A percentile compares a stretch with the other conserved stretches of the same genome.
phyloP scores from a whole-genome alignment of 2,113 vertebrate species.

The Salminus brasiliensis region DNA sequence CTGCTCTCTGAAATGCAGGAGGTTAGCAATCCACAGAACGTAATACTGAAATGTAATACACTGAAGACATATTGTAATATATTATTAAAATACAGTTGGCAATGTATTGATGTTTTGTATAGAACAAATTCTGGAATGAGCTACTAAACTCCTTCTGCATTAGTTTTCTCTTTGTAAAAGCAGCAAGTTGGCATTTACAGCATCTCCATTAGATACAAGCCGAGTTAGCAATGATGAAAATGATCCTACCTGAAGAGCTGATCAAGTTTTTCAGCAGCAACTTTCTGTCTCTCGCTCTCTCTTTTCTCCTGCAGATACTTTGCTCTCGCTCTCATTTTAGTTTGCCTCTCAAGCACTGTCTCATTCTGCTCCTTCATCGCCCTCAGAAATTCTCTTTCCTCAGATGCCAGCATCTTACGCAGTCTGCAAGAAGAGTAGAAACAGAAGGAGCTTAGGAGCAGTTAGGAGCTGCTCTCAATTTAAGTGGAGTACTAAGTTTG shows the following conservation, averaged over 20 bases:
- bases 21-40: neutral
- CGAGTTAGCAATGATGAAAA: neutral
- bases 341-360: slow-evolving; percentile 71
- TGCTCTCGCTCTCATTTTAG: slow-evolving; percentile 77
- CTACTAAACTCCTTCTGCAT: no score
- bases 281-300: slow-evolving; percentile 78
- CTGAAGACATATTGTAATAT: no score
- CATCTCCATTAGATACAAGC: neutral
- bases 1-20: slow-evolving; percentile 70
- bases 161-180: no score
- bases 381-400: slow-evolving; percentile 77
- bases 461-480: neutral
- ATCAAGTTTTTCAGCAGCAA: slow-evolving; percentile 83
- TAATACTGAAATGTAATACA: neutral
- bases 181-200: no score
- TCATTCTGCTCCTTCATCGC: slow-evolving; percentile 79
- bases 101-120: no score
- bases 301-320: slow-evolving; percentile 75
- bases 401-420: slow-evolving; percentile 78
- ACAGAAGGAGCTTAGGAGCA: neutral
- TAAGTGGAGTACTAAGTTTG: neutral
- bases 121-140: no score
- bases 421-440: slow-evolving; percentile 72
- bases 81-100: no score
- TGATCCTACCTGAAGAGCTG: slow-evolving; percentile 87